A percentile compares a stretch with the other conserved stretches of the same genome.
These are phyloP conservation scores for Clarias batrachus DNA, from an alignment of 2,113 vertebrate genomes.

Conservation along the genomic window DNA sequence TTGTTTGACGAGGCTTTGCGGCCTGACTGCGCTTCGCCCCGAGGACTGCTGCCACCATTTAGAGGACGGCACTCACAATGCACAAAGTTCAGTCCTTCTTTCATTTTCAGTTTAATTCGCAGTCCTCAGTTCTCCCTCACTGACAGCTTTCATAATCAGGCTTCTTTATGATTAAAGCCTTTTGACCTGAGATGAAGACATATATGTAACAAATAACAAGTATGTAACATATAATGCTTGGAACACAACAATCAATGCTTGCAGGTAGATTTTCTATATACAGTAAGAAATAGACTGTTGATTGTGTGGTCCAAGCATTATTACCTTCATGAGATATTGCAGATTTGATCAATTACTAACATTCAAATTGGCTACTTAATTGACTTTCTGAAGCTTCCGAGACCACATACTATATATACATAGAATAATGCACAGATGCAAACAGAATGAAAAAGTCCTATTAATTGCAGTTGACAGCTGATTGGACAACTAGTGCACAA, in stretches of 20 bases:
- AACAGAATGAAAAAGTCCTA: background rate
- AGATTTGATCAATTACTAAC: background rate
- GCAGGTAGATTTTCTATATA: background rate
- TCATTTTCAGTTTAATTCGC: background rate
- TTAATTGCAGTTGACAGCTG: background rate
- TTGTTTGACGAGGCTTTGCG: conserved; percentile 37
- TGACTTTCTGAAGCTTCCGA: background rate
- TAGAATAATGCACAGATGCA: background rate
- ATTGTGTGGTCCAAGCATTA: background rate
- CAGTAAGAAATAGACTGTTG: no score
- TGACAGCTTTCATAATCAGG: background rate
- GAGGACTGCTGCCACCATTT: conserved; percentile 39
- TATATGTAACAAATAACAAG: no score
- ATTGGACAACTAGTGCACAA: background rate
- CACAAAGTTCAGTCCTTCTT: background rate
- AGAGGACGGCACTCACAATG: conserved; percentile 17
- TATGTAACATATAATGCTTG: background rate
- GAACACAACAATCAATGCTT: background rate
- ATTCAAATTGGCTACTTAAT: background rate
- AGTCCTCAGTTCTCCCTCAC: background rate
- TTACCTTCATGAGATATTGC: background rate
- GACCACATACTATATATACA: background rate
- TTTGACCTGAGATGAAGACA: background rate
- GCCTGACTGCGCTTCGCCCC: conserved; percentile 19
- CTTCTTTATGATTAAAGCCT: background rate